Evolutionary conservation across 2,113 vertebrate genomes (phyloP).

Genomic region (Neodontobutis hainanensis): DNA sequence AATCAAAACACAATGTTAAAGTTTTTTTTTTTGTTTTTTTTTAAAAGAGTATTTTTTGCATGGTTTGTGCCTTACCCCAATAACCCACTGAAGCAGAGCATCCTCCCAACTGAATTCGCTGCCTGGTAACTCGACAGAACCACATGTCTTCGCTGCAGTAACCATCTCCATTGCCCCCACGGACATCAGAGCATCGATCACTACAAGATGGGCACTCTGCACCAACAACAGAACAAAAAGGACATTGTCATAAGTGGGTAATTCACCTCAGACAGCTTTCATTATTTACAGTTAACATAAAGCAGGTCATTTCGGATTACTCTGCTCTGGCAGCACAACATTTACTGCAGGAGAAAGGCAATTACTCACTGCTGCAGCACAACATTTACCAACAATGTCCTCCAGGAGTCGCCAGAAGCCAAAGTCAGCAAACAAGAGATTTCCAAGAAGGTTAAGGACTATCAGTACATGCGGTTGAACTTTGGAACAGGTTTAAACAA

Average conservation of each 20-base stretch:
- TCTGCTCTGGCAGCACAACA: conserved; percentile 1
- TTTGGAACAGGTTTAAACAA: conserved; percentile 65
- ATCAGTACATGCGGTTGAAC: conserved; percentile 46
- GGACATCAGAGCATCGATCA: conserved; percentile 88
- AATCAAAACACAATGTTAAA: not conserved
- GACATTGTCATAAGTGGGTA: conserved; percentile 22
- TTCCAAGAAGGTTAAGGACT: conserved; percentile 17
- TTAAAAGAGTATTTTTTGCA: not conserved
- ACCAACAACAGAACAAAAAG: conserved; percentile 54
- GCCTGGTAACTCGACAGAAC: conserved; percentile 66
- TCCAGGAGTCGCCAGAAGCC: conserved; percentile 62
- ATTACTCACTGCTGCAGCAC: conserved; percentile 18
- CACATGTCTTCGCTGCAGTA: conserved; percentile 67
- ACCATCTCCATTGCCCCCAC: conserved; percentile 84
- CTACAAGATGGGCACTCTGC: conserved; percentile 86
- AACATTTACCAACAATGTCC: conserved; percentile 36
- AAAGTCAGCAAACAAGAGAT: conserved; percentile 47
- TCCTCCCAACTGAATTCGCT: conserved; percentile 79
- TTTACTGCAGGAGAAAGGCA: conserved; percentile 18
- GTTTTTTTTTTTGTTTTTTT: not conserved
- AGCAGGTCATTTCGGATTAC: conserved; percentile 28
- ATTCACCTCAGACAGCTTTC: conserved; percentile 15
- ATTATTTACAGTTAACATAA: conserved; percentile 42
- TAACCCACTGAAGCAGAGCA: conserved; percentile 86
- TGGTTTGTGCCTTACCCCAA: conserved; percentile 75